Base-by-base conservation (phyloP, 2,797 vertebrate species). In the Ptychadena robeensis region DNA sequence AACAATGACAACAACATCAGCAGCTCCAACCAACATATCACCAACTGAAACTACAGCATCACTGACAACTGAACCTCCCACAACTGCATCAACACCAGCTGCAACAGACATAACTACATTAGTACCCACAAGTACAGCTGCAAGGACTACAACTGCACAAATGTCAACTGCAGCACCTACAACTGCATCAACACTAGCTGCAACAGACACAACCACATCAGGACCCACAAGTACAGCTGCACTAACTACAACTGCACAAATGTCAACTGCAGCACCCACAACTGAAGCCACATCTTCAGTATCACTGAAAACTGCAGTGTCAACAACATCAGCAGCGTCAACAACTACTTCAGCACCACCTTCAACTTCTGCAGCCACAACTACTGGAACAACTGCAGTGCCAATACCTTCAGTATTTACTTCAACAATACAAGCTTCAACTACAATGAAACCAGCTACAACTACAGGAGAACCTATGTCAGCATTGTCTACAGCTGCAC, bases 361-460 rank as follows among this genome's bases (percentile, higher is more conserved):
- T 5, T 34, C 9, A 35, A 22, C 0, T 38, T 11, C 6, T 8
- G 14, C 31, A 6, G 1, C 14, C 0, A 0, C 0, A 25, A 5
- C 6, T 9, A 2, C 71, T 4, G 32, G 0, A 53, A 11, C 69
- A 11, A 12, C 64, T 32, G 64, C 28, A 22, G 0, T 6, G 25
- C 11, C 18, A n/a, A 40, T 35, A 70, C 27, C 35, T 28, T 11
- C 40, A 37, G 14, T 14, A 11, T 1, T 44, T 10, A 35, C 34
- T 35, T 3, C 34, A 35, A 8, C 34, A 35, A 8, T 8, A 35
- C 8, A 3, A 35, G 8, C 3, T 35, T 3, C 34, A 35, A 35
- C 34, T 35, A 8, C 34, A 35, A 35, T 8, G 3, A 28, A 25
- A 70, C 10, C 40, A 7, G 14, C 27, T 40, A 28, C 10, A 28